phyloP scores from a whole-genome alignment of 35 echinoderm and acorn worm genomes.

The Diadema setosum region DNA sequence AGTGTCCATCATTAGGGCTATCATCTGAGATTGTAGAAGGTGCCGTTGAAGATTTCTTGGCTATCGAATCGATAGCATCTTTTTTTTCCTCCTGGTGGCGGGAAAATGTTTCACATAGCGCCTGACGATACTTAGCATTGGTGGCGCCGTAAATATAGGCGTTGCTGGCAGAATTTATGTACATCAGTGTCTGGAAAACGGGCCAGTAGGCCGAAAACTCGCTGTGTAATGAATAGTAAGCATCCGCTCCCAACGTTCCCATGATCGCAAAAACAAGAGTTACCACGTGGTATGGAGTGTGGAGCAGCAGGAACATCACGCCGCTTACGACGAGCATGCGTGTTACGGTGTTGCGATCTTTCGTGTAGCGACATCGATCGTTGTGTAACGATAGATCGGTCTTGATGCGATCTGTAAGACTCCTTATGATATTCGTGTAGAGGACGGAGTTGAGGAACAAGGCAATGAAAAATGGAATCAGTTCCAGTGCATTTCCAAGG shows the following conservation, averaged over 20 bases:
- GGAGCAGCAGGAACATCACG: slow-evolving; percentile 32
- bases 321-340: slow-evolving; percentile 42
- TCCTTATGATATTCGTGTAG: slow-evolving; percentile 26
- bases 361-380: not conserved
- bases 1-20: too few species aligned
- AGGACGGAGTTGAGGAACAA: slow-evolving; percentile 19
- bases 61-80: too few species aligned
- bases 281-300: slow-evolving; percentile 5
- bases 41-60: too few species aligned
- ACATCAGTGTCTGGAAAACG: slow-evolving; percentile 8
- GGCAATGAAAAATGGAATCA: slow-evolving; percentile 44
- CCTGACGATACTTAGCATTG: slow-evolving; percentile 25
- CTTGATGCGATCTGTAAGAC: not conserved
- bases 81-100: too few species aligned
- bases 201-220: not conserved
- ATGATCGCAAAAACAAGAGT: not conserved
- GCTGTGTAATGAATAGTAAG: not conserved
- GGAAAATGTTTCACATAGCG: too few species aligned
- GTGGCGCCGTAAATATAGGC: slow-evolving; percentile 7
- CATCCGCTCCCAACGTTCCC: not conserved
- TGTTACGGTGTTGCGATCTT: not conserved
- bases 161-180: slow-evolving; percentile 39
- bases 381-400: not conserved
- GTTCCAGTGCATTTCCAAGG: not conserved
- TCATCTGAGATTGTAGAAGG: too few species aligned